These are phyloP conservation scores for Crotalus horridus DNA, from an alignment of 2,113 vertebrate genomes.

Conservation along the genomic window DNA sequence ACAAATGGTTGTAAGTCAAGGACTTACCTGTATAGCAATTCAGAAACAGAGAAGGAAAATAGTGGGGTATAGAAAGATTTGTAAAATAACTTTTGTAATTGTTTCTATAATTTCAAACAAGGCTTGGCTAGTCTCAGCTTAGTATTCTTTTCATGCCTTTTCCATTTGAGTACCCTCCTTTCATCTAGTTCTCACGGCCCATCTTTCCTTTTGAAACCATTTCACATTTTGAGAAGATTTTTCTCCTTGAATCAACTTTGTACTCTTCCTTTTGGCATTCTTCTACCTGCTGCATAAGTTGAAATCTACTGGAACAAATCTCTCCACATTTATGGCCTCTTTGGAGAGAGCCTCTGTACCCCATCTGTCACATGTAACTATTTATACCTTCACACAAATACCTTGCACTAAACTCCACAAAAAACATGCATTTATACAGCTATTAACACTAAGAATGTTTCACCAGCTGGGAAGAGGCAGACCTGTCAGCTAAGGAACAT, in stretches of 20 bases:
- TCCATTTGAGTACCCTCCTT: background rate
- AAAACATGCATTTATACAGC: background rate
- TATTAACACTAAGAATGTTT: background rate
- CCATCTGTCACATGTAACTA: background rate
- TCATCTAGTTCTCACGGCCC: background rate
- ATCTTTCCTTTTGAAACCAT: background rate
- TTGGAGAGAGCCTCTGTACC: background rate
- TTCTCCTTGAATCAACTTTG: background rate
- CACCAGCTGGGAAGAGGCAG: background rate
- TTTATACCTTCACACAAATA: background rate
- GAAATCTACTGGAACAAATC: background rate
- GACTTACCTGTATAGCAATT: background rate
- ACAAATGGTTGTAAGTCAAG: background rate
- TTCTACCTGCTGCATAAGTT: background rate
- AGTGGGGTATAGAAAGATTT: background rate
- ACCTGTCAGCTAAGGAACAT: background rate
- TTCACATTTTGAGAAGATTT: background rate
- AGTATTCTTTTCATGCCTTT: background rate
- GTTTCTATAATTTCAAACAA: background rate
- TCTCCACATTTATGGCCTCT: background rate
- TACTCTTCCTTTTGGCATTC: background rate
- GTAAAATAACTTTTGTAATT: background rate
- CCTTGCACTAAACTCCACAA: background rate
- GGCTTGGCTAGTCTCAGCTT: background rate
- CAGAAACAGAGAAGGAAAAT: background rate